Percentiles rank a stretch among this genome's conserved stretches.
phyloP scores from a whole-genome alignment of 2,113 vertebrate species.

The Labeo catla region DNA sequence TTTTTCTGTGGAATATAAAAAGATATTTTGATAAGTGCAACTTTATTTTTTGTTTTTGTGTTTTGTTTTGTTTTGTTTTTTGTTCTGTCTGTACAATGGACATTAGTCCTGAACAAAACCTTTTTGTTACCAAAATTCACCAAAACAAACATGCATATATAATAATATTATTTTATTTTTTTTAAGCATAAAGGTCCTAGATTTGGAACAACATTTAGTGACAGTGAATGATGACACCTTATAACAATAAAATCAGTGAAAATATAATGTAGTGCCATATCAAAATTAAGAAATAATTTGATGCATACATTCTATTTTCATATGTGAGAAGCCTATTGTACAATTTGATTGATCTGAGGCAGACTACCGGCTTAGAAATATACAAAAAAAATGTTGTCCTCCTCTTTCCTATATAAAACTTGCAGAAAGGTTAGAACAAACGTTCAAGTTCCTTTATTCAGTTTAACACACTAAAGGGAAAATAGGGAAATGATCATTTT shows the following conservation, averaged over 20 bases:
- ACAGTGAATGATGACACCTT: no score
- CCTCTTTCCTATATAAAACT: neutral
- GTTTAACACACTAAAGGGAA: neutral
- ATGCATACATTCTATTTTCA: neutral
- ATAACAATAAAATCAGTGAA: neutral
- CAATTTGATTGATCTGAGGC: neutral
- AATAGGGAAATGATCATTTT: neutral
- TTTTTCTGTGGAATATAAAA: neutral
- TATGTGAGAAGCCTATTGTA: neutral
- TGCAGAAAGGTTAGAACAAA: neutral
- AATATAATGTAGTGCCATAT: neutral
- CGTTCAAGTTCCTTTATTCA: neutral
- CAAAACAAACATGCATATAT: no score
- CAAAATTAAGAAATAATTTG: neutral
- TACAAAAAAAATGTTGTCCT: neutral
- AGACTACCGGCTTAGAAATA: neutral
- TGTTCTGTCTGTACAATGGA: neutral
- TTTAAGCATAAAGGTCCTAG: neutral
- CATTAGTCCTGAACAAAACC: neutral
- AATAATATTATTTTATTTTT: no score
- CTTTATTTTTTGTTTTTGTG: neutral
- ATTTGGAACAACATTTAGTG: neutral
- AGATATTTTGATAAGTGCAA: neutral
- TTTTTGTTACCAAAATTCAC: no score
- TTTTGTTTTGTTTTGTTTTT: no score